Percentiles rank a stretch among this genome's conserved stretches.
Evolutionary conservation across 2,113 vertebrate genomes (phyloP).

Genomic region (Zootoca vivipara): DNA sequence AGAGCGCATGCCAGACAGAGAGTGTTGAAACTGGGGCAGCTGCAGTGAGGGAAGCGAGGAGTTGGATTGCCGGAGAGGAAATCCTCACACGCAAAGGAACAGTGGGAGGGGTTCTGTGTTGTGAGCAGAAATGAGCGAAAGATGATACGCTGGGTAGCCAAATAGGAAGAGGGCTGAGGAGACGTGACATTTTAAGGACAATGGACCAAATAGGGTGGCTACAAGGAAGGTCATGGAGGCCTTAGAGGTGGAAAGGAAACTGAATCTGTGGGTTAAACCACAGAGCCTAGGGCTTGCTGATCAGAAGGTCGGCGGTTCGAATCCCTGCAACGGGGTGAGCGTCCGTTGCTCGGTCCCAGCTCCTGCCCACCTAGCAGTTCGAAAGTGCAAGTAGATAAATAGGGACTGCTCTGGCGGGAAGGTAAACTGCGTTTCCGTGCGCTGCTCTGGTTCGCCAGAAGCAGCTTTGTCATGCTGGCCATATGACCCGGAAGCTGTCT

Average conservation of each 20-base stretch:
- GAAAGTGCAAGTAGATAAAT: too few species aligned
- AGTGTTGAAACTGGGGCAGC: neutral
- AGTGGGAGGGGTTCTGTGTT: neutral
- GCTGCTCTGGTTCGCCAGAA: too few species aligned
- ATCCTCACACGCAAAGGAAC: neutral
- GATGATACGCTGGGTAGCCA: neutral
- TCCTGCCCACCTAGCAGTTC: too few species aligned
- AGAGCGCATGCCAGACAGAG: neutral
- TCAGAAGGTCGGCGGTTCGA: too few species aligned
- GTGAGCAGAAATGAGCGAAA: neutral
- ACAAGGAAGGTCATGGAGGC: neutral
- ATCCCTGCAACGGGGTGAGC: too few species aligned
- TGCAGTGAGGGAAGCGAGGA: neutral
- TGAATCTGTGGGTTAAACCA: too few species aligned
- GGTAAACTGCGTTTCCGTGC: too few species aligned
- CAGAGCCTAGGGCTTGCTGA: too few species aligned
- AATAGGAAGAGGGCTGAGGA: neutral
- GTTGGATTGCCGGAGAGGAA: neutral
- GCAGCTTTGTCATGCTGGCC: too few species aligned
- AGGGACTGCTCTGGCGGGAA: too few species aligned
- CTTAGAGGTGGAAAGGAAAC: neutral
- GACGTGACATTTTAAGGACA: neutral
- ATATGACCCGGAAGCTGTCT: too few species aligned
- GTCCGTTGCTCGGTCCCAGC: too few species aligned
- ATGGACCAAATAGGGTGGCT: neutral